Conservation (phyloP, 2,113 vertebrate species). For the Diphyllodes magnificus region DNA sequence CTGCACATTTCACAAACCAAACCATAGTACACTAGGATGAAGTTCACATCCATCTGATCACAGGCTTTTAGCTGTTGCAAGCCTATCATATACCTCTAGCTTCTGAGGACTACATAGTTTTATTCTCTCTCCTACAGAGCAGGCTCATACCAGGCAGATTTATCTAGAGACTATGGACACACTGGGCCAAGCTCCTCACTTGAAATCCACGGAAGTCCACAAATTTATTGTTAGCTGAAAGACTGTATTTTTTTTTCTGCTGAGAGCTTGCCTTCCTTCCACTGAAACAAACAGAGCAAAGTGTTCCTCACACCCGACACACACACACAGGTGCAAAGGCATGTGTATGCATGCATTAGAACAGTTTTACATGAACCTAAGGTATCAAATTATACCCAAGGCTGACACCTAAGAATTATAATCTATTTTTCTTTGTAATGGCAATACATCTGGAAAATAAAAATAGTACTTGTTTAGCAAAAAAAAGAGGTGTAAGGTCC, state of each 20-base stretch:
- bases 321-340: not conserved
- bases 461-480: not conserved
- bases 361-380: not conserved
- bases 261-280: not conserved
- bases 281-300: not conserved
- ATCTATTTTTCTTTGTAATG: not conserved
- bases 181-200: not conserved
- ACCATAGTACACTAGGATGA: not conserved
- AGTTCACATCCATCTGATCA: not conserved
- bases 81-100: not conserved
- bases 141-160: not conserved
- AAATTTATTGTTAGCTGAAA: not conserved
- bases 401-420: not conserved
- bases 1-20: constrained; percentile 40
- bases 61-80: not conserved
- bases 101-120: not conserved
- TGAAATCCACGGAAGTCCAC: not conserved
- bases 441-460: not conserved
- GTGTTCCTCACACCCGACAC: not conserved
- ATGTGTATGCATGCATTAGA: not conserved
- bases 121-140: not conserved
- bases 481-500: not conserved
- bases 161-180: not conserved
- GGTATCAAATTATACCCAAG: not conserved
- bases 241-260: not conserved